Percentiles rank a stretch among this genome's conserved stretches.
Evolutionary conservation across 2,888 invertebrate species (phyloP).

Genomic region (Plusia festucae): DNA sequence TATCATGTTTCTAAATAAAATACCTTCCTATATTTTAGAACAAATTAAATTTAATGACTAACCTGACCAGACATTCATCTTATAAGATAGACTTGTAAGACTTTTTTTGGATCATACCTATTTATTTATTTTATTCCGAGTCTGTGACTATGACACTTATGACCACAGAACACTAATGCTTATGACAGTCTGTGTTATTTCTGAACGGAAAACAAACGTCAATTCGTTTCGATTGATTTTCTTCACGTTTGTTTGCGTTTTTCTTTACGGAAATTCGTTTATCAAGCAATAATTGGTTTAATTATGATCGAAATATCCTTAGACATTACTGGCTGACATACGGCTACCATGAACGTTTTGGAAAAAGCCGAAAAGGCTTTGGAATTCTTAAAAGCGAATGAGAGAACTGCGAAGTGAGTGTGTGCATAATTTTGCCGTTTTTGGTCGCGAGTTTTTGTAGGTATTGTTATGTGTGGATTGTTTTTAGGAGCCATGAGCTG

Average conservation of each 20-base stretch:
- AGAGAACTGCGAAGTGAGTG: slow-evolving; percentile 80
- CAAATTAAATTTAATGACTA: too few relatives aligned
- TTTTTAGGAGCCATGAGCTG: slow-evolving; percentile 81
- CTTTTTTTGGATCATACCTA: too few relatives aligned
- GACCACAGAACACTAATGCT: too few relatives aligned
- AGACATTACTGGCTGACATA: slow-evolving; percentile 57
- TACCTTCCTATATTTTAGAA: too few relatives aligned
- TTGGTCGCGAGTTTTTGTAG: slow-evolving; percentile 29
- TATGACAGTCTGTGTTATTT: slow-evolving; percentile 17
- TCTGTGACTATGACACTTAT: too few relatives aligned
- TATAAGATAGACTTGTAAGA: too few relatives aligned
- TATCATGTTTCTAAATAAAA: too few relatives aligned
- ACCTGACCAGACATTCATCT: too few relatives aligned
- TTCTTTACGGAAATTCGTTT: slow-evolving; percentile 61
- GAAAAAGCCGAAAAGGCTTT: slow-evolving; percentile 87
- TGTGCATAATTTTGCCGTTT: slow-evolving; percentile 41
- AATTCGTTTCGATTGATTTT: slow-evolving; percentile 71
- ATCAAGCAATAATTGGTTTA: slow-evolving; percentile 37
- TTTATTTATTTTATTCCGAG: too few relatives aligned
- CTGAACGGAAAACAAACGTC: slow-evolving; percentile 44
- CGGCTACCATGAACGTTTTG: slow-evolving; percentile 80
- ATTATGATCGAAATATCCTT: slow-evolving; percentile 61
- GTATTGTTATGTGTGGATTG: slow-evolving; percentile 40
- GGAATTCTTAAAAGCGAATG: slow-evolving; percentile 81
- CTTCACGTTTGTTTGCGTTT: slow-evolving; percentile 71